These are phyloP conservation scores for Dicrurus megarhynchus DNA, from an alignment of 2,113 vertebrate species.

Conservation along the genomic window DNA sequence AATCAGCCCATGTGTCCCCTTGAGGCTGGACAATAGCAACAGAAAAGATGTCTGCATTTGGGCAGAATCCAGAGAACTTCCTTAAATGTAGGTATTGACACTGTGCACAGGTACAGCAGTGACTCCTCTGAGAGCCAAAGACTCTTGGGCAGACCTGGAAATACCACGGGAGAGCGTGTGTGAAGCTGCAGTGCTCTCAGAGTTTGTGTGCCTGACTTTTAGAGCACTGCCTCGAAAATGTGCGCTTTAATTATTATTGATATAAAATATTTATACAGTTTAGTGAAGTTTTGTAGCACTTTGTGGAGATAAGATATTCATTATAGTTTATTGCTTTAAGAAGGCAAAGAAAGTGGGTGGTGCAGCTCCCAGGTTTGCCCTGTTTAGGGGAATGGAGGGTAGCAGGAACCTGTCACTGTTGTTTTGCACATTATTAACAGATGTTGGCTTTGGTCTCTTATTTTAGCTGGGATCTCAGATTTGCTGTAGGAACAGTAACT, in stretches of 20 bases:
- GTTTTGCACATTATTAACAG: neutral
- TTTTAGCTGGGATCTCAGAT: neutral
- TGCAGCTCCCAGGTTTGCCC: neutral
- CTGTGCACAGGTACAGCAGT: neutral
- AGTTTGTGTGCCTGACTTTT: neutral
- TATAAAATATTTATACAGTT: neutral
- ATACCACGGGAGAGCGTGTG: rapidly evolving
- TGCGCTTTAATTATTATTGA: neutral
- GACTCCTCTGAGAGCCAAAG: neutral
- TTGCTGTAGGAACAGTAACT: neutral
- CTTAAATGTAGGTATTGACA: neutral
- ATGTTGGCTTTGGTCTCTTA: neutral
- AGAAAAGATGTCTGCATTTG: neutral
- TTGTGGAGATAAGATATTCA: neutral
- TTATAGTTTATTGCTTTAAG: neutral
- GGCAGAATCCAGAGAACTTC: neutral
- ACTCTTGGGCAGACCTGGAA: neutral
- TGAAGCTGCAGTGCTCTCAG: neutral
- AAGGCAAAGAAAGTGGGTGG: neutral
- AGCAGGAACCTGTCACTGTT: neutral
- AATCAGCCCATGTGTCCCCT: too few relatives aligned
- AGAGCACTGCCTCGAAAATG: neutral
- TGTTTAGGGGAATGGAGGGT: neutral
- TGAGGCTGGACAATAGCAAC: too few relatives aligned
- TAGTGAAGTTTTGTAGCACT: neutral